phyloP scores from a whole-genome alignment of 1,140 invertebrate genomes.

The Drosophila aff. region DNA sequence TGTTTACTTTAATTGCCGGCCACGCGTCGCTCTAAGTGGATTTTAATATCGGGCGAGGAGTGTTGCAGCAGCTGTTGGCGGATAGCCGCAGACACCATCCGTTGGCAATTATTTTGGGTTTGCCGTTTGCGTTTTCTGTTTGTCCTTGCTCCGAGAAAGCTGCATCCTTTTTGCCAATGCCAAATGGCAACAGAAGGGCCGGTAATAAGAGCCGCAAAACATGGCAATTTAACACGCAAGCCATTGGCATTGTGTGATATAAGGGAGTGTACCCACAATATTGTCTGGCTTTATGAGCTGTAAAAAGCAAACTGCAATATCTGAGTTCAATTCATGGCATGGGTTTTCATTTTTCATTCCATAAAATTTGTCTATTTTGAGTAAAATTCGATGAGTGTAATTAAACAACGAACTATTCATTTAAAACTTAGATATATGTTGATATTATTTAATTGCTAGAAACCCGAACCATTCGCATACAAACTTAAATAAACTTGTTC shows the following conservation, averaged over 20 bases:
- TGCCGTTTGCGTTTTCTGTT: constrained; percentile 5
- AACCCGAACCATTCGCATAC: no score
- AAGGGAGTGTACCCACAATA: background rate
- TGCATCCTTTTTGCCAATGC: constrained; percentile 48
- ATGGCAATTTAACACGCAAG: constrained; percentile 68
- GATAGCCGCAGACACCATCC: constrained; percentile 43
- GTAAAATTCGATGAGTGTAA: background rate
- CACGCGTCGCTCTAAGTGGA: constrained; percentile 71
- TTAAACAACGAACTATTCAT: background rate
- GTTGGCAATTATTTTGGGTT: constrained; percentile 60
- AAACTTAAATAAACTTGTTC: background rate
- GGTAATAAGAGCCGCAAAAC: constrained; percentile 26
- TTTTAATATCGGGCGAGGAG: constrained; percentile 63
- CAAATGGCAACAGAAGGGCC: constrained; percentile 42
- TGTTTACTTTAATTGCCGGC: constrained; percentile 76
- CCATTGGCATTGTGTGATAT: constrained; percentile 7
- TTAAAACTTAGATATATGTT: background rate
- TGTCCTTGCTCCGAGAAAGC: constrained; percentile 41
- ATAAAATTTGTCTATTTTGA: background rate
- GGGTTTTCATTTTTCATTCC: background rate
- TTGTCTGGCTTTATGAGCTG: background rate
- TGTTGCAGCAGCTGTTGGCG: constrained; percentile 47
- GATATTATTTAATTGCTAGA: no score
- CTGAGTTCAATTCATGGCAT: background rate
- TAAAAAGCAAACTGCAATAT: background rate